phyloP scores from a whole-genome alignment of 1,140 invertebrate genomes.

The Holcopasites calliopsidis region DNA sequence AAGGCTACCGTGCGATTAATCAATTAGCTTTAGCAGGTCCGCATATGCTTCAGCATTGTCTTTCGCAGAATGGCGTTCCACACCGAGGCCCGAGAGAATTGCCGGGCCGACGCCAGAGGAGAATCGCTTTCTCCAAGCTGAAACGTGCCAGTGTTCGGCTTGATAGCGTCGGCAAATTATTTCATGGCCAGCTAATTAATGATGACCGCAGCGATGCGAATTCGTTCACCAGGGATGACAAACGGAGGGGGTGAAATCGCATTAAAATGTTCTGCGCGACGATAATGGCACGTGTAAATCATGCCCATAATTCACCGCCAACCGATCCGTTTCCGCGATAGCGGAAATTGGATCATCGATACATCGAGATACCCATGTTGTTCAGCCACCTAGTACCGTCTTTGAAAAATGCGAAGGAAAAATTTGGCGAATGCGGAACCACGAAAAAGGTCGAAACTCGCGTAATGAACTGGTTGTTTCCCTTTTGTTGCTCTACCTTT shows the following conservation, averaged over 20 bases:
- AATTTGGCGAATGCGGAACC: too few species aligned
- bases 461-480: not conserved
- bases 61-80: not conserved
- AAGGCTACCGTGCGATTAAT: not conserved
- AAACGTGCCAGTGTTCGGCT: slow-evolving; percentile 5
- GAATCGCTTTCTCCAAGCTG: not conserved
- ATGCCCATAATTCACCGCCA: slow-evolving; percentile 3
- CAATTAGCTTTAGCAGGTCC: not conserved
- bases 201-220: not conserved
- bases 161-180: slow-evolving; percentile 23
- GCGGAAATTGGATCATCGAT: not conserved
- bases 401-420: too few species aligned
- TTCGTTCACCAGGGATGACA: not conserved
- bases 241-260: not conserved
- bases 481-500: not conserved
- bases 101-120: not conserved
- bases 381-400: too few species aligned
- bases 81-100: not conserved
- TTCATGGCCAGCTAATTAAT: slow-evolving; percentile 26
- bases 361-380: not conserved
- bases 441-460: slow-evolving; percentile 10
- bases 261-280: not conserved
- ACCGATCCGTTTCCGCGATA: not conserved
- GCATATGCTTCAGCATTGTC: not conserved
- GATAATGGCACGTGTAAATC: slow-evolving; percentile 1